phyloP scores from a whole-genome alignment of 2,888 invertebrate species.

The Drosophila mayaguana region DNA sequence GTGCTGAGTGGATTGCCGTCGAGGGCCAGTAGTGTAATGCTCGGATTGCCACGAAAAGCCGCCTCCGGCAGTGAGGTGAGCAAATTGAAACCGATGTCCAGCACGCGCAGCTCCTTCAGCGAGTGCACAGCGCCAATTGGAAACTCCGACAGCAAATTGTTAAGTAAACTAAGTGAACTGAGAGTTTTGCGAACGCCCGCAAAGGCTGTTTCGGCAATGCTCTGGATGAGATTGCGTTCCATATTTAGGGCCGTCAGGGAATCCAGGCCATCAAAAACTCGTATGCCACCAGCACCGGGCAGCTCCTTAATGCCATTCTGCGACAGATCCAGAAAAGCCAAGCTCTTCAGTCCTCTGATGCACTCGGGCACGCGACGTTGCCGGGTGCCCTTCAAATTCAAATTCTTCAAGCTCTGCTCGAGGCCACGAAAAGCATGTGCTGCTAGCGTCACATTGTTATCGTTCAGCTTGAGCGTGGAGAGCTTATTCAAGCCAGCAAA shows the following conservation, averaged over 20 bases:
- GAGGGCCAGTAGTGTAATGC: constrained; percentile 93
- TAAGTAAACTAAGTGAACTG: constrained; percentile 94
- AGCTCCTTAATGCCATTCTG: constrained; percentile 94
- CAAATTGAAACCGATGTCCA: constrained; percentile 96
- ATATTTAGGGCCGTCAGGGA: constrained; percentile 92
- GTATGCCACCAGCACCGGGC: constrained; percentile 89
- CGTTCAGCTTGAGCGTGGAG: constrained; percentile 93
- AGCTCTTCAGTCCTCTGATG: constrained; percentile 90
- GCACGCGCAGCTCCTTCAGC: constrained; percentile 92
- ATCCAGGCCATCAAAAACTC: constrained; percentile 91
- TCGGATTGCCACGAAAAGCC: constrained; percentile 93
- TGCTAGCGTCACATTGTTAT: constrained; percentile 92
- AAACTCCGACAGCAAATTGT: constrained; percentile 94
- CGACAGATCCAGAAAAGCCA: constrained; percentile 95
- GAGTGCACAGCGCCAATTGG: constrained; percentile 92
- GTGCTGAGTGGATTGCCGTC: constrained; percentile 96
- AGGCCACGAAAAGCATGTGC: constrained; percentile 91
- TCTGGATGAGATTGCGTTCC: constrained; percentile 94
- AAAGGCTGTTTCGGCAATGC: constrained; percentile 91
- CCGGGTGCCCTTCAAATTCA: constrained; percentile 94
- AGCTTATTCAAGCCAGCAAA: constrained; percentile 90
- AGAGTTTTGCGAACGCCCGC: constrained; percentile 92
- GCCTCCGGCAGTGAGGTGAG: constrained; percentile 92
- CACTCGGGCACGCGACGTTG: constrained; percentile 93
- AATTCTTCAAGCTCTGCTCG: constrained; percentile 92